Evolutionary conservation across 2,113 vertebrate genomes (phyloP), one percentile per base, ranked within the genome.

Genomic region (Channa argus): DNA sequence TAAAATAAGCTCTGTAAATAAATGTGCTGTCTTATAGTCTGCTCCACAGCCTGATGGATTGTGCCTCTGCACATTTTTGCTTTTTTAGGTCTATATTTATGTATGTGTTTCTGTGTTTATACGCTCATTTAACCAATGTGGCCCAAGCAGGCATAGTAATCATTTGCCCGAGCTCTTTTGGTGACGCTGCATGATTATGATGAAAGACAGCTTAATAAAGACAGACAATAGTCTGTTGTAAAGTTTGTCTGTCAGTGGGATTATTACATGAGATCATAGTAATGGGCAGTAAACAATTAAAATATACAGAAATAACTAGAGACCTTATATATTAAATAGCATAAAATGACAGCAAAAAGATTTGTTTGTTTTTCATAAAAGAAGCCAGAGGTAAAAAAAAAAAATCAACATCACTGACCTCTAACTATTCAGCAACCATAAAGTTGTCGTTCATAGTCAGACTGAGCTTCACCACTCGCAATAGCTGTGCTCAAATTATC

Each of bases 1-100:
- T 82, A 65, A 88, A 91, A 90, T 88, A 91, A 89, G 88, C 74
- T 80, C 61, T 55, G 86, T 92, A 88, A 92, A 93, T 91, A 90
- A 92, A 91, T 89, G 89, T 83, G 83, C 86, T 75, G 80, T 80
- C 84, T 89, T 73, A 75, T 89, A 77, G 81, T 79, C 78, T 85
- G 84, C 62, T 64, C 84, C 13, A n/a, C 15, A 11, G 34, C 83
- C 88, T 89, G 91, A 93, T 91, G 88, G 89, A 88, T 79, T 88
- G 73, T 83, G 74, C 65, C 60, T 79, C 37, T 66, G 63, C 54
- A 54, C 60, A 59, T 79, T 60, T 77, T 74, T 61, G 15, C 78
- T 13, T 75, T 75, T 13, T 75, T 24, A 62, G 3, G 58, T 76
- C 69, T 68, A 50, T 62, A 53, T 77, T 45, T 74, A 38, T 68